Evolutionary conservation across 1,140 invertebrate genomes (phyloP).

Genomic region (Microplitis demolitor): DNA sequence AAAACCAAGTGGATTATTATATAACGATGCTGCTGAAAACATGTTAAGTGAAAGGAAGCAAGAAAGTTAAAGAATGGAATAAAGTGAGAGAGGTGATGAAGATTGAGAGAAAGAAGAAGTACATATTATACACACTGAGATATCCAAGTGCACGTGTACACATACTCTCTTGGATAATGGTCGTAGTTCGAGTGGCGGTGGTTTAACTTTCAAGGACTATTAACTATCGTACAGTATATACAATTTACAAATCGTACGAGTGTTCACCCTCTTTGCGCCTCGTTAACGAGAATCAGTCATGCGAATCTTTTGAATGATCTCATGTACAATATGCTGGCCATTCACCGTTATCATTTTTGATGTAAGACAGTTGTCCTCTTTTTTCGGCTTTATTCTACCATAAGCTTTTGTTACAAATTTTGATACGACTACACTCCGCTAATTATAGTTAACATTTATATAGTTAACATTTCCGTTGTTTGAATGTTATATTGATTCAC

Average conservation of each 20-base stretch:
- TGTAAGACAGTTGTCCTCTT: neutral
- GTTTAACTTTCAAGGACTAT: slow-evolving; percentile 50
- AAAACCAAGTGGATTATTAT: neutral
- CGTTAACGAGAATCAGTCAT: slow-evolving; percentile 39
- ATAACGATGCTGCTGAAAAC: neutral
- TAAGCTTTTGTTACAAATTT: neutral
- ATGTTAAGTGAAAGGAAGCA: neutral
- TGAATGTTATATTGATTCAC: too few species aligned
- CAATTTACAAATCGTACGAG: slow-evolving; percentile 20
- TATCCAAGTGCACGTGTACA: slow-evolving; percentile 33
- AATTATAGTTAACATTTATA: too few species aligned
- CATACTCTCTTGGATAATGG: slow-evolving; percentile 33
- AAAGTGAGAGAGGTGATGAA: neutral
- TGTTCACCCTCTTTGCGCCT: slow-evolving; percentile 26
- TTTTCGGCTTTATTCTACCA: neutral
- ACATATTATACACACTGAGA: neutral
- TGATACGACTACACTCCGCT: too few species aligned
- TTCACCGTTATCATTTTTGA: slow-evolving; percentile 4
- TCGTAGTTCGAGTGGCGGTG: slow-evolving; percentile 46
- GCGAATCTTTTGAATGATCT: slow-evolving; percentile 13
- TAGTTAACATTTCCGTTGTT: too few species aligned
- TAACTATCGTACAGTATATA: slow-evolving; percentile 33
- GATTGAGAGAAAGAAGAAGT: neutral
- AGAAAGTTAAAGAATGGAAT: neutral
- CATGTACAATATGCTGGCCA: neutral